These are phyloP conservation scores for Poeciliopsis occidentalis DNA, from an alignment of 2,113 vertebrate genomes.

Conservation along the genomic window DNA sequence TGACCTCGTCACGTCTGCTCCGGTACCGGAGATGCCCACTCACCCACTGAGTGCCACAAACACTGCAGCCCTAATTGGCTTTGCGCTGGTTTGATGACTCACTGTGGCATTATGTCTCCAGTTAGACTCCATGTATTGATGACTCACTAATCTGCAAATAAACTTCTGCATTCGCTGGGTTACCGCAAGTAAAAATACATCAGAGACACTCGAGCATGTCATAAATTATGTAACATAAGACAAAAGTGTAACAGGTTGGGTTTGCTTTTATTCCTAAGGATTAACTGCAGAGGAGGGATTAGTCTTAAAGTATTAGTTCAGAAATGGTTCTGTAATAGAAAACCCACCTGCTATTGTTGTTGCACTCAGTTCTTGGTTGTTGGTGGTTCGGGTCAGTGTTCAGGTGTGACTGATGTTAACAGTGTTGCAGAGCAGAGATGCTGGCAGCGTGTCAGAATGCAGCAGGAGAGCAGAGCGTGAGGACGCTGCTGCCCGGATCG, in stretches of 20 bases:
- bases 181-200: slow-evolving; percentile 21
- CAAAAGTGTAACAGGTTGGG: no score
- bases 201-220: neutral
- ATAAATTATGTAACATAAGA: neutral
- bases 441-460: slow-evolving; percentile 31
- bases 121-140: slow-evolving; percentile 50
- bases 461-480: slow-evolving; percentile 29
- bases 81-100: slow-evolving; percentile 57
- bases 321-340: neutral
- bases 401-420: slow-evolving; percentile 5
- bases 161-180: slow-evolving; percentile 8
- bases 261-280: neutral
- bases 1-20: slow-evolving; percentile 40
- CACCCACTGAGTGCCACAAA: slow-evolving; percentile 49
- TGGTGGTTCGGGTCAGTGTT: slow-evolving; percentile 14
- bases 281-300: neutral
- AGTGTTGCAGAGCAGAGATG: slow-evolving; percentile 29
- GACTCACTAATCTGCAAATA: slow-evolving; percentile 49
- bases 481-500: slow-evolving; percentile 44
- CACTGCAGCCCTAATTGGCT: slow-evolving; percentile 53
- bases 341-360: neutral
- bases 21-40: slow-evolving; percentile 32
- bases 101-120: slow-evolving; percentile 43
- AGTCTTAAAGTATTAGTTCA: neutral
- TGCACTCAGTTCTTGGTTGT: neutral